Evolutionary conservation across 2,113 vertebrate species (phyloP).

Genomic region (Orientallactaga bullata): DNA sequence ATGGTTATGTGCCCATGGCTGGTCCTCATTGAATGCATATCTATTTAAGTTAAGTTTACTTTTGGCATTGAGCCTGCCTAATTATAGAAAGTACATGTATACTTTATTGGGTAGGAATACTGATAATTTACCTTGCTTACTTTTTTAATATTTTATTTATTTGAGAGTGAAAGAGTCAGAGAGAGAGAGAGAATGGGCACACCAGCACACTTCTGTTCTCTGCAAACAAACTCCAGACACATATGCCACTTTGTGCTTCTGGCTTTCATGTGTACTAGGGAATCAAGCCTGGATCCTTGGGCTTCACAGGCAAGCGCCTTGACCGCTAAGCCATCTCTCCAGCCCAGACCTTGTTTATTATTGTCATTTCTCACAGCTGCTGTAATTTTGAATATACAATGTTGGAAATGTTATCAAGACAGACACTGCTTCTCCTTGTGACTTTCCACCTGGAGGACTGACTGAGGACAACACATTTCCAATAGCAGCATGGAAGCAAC

Average conservation of each 20-base stretch:
- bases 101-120: not conserved
- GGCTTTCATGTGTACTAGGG: too few relatives aligned
- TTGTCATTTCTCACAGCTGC: not conserved
- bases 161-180: too few relatives aligned
- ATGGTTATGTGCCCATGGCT: not conserved
- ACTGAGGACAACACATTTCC: conserved; percentile 29
- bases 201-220: too few relatives aligned
- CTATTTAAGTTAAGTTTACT: not conserved
- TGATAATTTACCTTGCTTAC: conserved; percentile 37
- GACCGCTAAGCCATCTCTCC: too few relatives aligned
- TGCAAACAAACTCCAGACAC: too few relatives aligned
- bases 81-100: not conserved
- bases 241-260: too few relatives aligned
- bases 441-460: conserved; percentile 54
- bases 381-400: conserved; percentile 31
- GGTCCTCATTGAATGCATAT: not conserved
- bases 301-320: too few relatives aligned
- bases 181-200: too few relatives aligned
- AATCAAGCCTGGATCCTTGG: too few relatives aligned
- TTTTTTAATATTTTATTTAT: too few relatives aligned
- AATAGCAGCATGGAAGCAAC: not conserved
- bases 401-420: conserved; percentile 58
- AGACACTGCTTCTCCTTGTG: conserved; percentile 29
- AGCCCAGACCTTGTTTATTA: not conserved
- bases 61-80: not conserved